A percentile compares a stretch with the other conserved stretches of the same genome.
Evolutionary conservation across 2,113 vertebrate genomes (phyloP).

Genomic region (Megaleporinus macrocephalus): DNA sequence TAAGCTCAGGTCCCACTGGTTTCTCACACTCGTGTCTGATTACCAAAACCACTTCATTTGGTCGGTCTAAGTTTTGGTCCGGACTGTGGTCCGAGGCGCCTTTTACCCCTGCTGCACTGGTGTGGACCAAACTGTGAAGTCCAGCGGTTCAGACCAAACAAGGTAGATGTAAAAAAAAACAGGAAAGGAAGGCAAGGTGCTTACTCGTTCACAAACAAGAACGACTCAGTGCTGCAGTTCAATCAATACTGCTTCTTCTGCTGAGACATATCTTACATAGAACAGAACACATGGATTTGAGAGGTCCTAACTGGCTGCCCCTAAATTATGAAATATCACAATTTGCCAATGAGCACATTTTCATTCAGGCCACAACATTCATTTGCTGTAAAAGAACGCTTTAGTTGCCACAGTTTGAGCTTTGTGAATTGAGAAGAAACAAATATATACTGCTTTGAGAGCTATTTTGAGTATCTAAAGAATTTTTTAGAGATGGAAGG

Average conservation of each 20-base stretch:
- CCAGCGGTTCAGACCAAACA: too few relatives aligned
- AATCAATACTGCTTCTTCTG: conserved; percentile 14
- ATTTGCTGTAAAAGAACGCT: background rate
- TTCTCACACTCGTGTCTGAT: conserved; percentile 9
- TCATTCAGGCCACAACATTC: background rate
- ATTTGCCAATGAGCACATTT: background rate
- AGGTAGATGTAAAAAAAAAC: background rate
- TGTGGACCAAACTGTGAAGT: too few relatives aligned
- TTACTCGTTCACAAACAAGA: conserved; percentile 12
- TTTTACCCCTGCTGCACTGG: too few relatives aligned
- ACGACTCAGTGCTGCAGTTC: background rate
- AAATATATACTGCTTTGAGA: background rate
- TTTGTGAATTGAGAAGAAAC: conserved; percentile 15
- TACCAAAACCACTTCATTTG: too few relatives aligned
- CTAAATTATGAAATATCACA: background rate
- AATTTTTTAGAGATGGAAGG: too few relatives aligned
- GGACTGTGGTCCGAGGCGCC: too few relatives aligned
- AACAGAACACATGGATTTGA: background rate
- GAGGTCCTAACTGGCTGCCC: background rate
- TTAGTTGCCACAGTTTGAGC: background rate
- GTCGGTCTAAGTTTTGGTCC: too few relatives aligned
- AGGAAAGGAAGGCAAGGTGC: background rate
- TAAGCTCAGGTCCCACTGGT: conserved; percentile 34
- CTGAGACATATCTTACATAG: background rate
- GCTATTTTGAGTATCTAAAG: too few relatives aligned